Conservation (phyloP, 2,113 vertebrate genomes). For the Podilymbus podiceps region DNA sequence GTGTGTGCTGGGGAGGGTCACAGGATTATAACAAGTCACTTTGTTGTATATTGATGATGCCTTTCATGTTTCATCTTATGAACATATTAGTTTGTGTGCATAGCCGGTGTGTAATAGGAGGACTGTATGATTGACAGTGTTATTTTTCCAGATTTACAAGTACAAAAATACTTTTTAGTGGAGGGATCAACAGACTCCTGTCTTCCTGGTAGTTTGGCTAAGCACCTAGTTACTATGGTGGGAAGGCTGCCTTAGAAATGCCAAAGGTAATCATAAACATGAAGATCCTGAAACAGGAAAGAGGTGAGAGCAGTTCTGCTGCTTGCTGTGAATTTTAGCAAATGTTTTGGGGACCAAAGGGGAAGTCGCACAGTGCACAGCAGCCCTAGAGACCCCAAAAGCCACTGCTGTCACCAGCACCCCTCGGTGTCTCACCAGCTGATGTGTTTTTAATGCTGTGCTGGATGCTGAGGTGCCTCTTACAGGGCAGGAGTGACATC, state of each 20-base stretch:
- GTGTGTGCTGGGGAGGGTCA: neutral
- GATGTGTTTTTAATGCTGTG: neutral
- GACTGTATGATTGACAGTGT: neutral
- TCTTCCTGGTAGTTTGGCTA: neutral
- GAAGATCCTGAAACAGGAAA: neutral
- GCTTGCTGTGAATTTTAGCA: neutral
- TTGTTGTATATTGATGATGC: neutral
- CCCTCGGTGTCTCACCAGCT: neutral
- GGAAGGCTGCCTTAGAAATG: neutral
- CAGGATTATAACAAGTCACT: neutral
- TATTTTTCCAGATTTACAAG: neutral
- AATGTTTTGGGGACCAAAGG: neutral
- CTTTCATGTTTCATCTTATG: neutral
- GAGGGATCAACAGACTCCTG: neutral
- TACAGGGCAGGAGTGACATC: neutral
- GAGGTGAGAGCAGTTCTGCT: neutral
- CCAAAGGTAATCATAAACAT: neutral
- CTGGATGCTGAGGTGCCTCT: neutral
- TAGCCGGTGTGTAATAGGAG: neutral
- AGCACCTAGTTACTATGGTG: neutral
- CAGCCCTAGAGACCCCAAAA: neutral
- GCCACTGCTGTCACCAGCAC: neutral
- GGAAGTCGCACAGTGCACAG: neutral
- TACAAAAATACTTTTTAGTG: neutral
- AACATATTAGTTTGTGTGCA: neutral